Evolutionary conservation across 1,140 invertebrate genomes (phyloP).

Genomic region (Plectus sambesii): DNA sequence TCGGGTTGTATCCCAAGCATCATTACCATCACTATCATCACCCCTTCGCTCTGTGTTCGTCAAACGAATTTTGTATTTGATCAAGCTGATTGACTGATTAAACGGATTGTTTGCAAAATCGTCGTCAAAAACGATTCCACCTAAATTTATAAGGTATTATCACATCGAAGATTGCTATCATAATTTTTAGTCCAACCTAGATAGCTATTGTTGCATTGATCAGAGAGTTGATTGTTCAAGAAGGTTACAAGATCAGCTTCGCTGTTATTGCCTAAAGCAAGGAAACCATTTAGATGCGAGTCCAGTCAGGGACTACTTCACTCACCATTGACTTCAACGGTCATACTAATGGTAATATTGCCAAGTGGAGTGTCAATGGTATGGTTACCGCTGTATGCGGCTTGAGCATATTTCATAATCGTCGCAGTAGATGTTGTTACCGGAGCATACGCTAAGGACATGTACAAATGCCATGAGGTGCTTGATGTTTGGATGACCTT

Average conservation of each 20-base stretch:
- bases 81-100: slow-evolving; percentile 2
- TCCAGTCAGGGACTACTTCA: slow-evolving; percentile 6
- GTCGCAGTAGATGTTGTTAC: no score
- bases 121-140: slow-evolving; percentile 26
- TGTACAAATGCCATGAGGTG: no score
- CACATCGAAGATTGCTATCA: slow-evolving; percentile 5
- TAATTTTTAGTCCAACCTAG: slow-evolving; percentile 9
- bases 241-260: slow-evolving; percentile 16
- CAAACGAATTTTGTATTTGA: slow-evolving; percentile 25
- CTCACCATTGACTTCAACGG: slow-evolving; percentile 1
- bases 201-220: slow-evolving; percentile 26
- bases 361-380: neutral
- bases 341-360: slow-evolving; percentile 15
- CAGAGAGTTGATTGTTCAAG: slow-evolving; percentile 12
- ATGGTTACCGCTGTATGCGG: neutral
- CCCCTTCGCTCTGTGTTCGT: slow-evolving; percentile 29
- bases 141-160: slow-evolving; percentile 5
- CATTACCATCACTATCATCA: no score
- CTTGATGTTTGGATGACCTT: slow-evolving; percentile 19
- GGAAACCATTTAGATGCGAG: no score
- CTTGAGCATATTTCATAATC: slow-evolving; percentile 15
- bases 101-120: slow-evolving; percentile 13
- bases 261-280: slow-evolving; percentile 14
- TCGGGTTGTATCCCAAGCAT: no score
- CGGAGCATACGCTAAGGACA: no score